Evolutionary conservation across 2,888 invertebrate species (phyloP).

Genomic region (Drosophila setosimentum): DNA sequence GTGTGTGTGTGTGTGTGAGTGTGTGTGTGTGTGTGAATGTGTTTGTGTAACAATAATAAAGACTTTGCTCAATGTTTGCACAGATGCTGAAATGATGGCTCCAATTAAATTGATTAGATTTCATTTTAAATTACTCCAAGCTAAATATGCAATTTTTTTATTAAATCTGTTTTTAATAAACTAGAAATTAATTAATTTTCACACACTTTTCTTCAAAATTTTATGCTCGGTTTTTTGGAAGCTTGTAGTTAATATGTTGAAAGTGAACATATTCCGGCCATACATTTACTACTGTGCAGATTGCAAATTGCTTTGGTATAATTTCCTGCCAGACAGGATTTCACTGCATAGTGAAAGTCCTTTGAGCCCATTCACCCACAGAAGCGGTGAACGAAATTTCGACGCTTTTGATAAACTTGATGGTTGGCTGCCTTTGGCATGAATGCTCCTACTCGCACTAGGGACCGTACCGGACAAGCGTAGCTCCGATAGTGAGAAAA

Average conservation of each 20-base stretch:
- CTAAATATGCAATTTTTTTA: background rate
- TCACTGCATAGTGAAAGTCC: background rate
- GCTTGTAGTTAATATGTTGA: background rate
- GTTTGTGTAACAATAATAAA: constrained; percentile 10
- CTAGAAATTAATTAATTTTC: background rate
- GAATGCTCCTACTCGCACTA: constrained; percentile 1
- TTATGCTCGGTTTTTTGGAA: background rate
- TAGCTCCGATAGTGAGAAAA: background rate
- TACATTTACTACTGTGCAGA: background rate
- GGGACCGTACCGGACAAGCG: background rate
- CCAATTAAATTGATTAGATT: background rate
- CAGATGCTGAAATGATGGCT: background rate
- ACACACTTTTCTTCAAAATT: background rate
- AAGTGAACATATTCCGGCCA: background rate
- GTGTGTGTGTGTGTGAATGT: background rate
- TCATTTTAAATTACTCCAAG: background rate
- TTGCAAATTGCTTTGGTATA: constrained; percentile 10
- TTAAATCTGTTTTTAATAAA: background rate
- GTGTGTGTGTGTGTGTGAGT: background rate
- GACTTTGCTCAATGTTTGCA: background rate
- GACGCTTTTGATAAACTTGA: constrained; percentile 14
- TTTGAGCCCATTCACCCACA: constrained; percentile 1
- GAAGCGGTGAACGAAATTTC: constrained; percentile 8
- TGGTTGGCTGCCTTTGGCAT: constrained; percentile 8
- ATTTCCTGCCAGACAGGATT: constrained; percentile 5